phyloP scores from a whole-genome alignment of 2,888 invertebrate species.

The Azorinus chamasolen region DNA sequence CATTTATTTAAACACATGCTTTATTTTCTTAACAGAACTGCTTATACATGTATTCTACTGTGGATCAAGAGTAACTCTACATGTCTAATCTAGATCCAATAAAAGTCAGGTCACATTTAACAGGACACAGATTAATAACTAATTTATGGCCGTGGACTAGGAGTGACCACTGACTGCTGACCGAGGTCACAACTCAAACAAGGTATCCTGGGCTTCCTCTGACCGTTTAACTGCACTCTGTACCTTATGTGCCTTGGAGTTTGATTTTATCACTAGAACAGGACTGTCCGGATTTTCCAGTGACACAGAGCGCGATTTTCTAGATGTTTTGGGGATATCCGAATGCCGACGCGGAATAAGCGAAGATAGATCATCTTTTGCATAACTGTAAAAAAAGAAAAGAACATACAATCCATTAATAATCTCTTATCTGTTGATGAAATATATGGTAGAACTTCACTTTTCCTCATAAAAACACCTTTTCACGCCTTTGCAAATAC shows the following conservation, averaged over 20 bases:
- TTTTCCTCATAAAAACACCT: no score
- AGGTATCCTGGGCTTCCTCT: constrained; percentile 71
- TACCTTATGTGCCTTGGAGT: constrained; percentile 67
- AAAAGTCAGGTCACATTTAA: no score
- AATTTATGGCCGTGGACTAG: no score
- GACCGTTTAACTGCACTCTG: constrained; percentile 67
- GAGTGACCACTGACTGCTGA: no score
- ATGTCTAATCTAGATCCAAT: no score
- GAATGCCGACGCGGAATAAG: constrained; percentile 52
- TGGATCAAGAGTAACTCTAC: no score
- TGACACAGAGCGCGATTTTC: constrained; percentile 48
- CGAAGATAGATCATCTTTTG: constrained; percentile 46
- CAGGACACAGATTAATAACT: no score
- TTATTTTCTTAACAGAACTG: no score
- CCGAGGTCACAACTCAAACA: constrained; percentile 73
- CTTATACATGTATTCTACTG: no score
- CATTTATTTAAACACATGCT: no score
- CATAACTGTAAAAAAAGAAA: constrained; percentile 30
- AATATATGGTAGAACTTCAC: no score
- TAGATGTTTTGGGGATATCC: constrained; percentile 18
- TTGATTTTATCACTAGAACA: constrained; percentile 76
- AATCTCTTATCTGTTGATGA: background rate
- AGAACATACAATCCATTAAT: constrained; percentile 1
- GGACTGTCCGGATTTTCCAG: constrained; percentile 70
- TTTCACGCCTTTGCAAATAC: no score